phyloP scores from a whole-genome alignment of 2,113 vertebrate genomes.

The Zingel zingel region DNA sequence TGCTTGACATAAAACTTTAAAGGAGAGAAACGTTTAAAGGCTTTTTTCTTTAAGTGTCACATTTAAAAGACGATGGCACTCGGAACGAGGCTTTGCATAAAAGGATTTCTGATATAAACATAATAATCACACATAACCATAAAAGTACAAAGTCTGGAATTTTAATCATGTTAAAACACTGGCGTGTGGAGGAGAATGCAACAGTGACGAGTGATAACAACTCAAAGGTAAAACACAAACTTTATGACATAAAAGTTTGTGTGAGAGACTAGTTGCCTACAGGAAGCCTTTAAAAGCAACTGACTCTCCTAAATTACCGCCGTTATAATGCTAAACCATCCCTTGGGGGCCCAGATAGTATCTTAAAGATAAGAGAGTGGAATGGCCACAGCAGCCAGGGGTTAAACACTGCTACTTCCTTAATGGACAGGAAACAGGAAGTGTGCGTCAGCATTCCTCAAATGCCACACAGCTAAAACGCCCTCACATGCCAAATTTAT shows the following conservation, averaged over 20 bases:
- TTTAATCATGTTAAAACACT: neutral
- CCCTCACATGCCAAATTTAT: neutral
- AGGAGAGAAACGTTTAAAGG: neutral
- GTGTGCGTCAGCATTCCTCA: conserved; percentile 80
- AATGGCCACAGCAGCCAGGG: conserved; percentile 61
- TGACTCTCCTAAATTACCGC: conserved; percentile 27
- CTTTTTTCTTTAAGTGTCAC: neutral
- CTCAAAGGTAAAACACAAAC: neutral
- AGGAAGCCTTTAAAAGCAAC: conserved; percentile 56
- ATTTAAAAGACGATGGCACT: neutral
- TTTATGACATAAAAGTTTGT: neutral
- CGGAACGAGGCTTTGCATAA: neutral
- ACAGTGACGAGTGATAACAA: neutral
- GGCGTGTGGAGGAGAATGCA: neutral
- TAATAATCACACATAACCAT: neutral
- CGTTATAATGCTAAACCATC: conserved; percentile 38
- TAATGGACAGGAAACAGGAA: conserved; percentile 82
- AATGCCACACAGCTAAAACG: conserved; percentile 57
- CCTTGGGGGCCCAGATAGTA: conserved; percentile 52
- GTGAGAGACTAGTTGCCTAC: neutral
- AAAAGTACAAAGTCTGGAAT: neutral
- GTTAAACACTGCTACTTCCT: conserved; percentile 78
- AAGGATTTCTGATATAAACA: neutral
- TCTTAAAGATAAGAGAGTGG: conserved; percentile 75
- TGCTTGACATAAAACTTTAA: neutral